These are phyloP conservation scores for Mirounga angustirostris DNA, from an alignment of 2,113 vertebrate species.

Conservation along the genomic window DNA sequence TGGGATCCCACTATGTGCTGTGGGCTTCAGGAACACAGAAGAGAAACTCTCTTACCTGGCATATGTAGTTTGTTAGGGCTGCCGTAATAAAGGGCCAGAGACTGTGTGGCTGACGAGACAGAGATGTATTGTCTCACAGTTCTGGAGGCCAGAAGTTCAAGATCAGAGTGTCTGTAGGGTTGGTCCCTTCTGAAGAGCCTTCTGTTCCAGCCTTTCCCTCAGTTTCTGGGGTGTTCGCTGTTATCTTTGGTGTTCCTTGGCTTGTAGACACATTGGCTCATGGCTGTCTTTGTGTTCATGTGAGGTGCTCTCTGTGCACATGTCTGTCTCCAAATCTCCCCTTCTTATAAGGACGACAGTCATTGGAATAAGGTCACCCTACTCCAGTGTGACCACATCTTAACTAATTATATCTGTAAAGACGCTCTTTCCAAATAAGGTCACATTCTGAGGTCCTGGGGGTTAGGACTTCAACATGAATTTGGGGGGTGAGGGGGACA, in stretches of 20 bases:
- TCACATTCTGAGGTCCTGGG: not conserved
- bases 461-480: not conserved
- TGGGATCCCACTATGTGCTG: not conserved
- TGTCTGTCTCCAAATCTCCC: not conserved
- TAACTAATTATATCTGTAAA: not conserved
- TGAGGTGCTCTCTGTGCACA: not conserved
- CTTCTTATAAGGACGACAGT: not conserved
- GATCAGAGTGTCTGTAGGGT: not conserved
- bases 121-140: accelerated
- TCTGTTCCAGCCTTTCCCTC: too few relatives aligned
- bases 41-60: too few relatives aligned
- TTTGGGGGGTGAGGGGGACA: not conserved
- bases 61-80: not conserved
- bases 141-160: not conserved
- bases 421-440: not conserved
- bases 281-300: not conserved
- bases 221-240: not conserved
- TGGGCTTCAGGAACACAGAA: accelerated
- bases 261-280: not conserved
- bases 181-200: not conserved
- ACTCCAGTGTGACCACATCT: not conserved
- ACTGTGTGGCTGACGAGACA: not conserved
- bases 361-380: not conserved
- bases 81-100: not conserved
- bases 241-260: not conserved